A percentile compares a stretch with the other conserved stretches of the same genome.
phyloP scores from a whole-genome alignment of 2,113 vertebrate species.

The Macquaria ambigua region DNA sequence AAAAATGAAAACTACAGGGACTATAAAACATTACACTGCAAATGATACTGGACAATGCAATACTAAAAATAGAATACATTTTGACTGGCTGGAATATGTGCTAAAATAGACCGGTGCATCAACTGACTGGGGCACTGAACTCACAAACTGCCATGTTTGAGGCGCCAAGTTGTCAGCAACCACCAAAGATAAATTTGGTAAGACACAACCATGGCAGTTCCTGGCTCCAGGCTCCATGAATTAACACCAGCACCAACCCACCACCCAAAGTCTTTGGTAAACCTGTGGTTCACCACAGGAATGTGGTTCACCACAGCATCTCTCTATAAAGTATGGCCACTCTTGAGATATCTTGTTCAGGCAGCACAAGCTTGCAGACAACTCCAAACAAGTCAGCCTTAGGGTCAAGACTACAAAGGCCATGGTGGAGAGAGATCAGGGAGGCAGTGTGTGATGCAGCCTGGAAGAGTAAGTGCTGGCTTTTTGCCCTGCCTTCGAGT shows the following conservation, averaged over 20 bases:
- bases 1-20: too few species aligned
- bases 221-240: neutral
- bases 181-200: too few species aligned
- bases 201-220: neutral
- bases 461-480: neutral
- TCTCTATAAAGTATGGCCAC: neutral
- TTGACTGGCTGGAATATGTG: too few species aligned
- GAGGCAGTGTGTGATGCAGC: neutral
- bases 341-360: neutral
- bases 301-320: neutral
- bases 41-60: too few species aligned
- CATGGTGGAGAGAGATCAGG: neutral
- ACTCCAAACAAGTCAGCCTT: neutral
- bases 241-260: neutral
- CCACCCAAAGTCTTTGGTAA: neutral
- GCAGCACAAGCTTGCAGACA: neutral
- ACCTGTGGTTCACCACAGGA: neutral
- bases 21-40: too few species aligned
- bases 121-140: neutral
- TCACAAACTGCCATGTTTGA: too few species aligned
- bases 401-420: neutral
- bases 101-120: neutral
- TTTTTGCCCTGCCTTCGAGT: neutral
- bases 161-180: too few species aligned
- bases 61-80: too few species aligned